Percentiles rank a stretch among this genome's conserved stretches.
Conservation (phyloP, 2,888 invertebrate species). For the Cryptocheilus praepositus region DNA sequence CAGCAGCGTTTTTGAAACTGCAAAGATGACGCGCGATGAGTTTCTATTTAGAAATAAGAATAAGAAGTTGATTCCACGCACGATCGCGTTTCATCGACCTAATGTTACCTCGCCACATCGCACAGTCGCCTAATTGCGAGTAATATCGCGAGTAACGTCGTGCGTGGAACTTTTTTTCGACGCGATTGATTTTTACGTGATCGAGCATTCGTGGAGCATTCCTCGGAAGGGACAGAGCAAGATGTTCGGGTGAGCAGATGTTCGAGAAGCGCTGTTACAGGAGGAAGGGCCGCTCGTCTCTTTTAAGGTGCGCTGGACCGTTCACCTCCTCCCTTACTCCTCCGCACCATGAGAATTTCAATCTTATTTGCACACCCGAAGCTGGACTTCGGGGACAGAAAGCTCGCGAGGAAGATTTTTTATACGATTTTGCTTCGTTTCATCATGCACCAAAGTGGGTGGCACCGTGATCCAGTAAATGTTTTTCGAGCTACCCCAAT, state of each 20-base stretch:
- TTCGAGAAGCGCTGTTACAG: too few species aligned
- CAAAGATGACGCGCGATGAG: not conserved
- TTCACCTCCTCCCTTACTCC: conserved; percentile 29
- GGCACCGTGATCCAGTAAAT: too few species aligned
- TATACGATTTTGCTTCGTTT: conserved; percentile 7
- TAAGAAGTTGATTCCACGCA: too few species aligned
- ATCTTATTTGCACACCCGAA: conserved; percentile 33
- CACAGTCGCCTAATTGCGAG: not conserved
- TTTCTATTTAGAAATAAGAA: not conserved
- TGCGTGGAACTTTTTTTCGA: conserved; percentile 5
- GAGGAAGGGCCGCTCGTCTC: conserved; percentile 22
- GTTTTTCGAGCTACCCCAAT: too few species aligned
- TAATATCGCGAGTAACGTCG: not conserved
- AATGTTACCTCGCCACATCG: too few species aligned
- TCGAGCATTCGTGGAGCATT: too few species aligned
- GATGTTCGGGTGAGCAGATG: conserved; percentile 1
- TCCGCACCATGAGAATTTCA: conserved; percentile 4
- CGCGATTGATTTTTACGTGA: too few species aligned
- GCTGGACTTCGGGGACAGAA: conserved; percentile 46
- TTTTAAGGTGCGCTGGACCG: conserved; percentile 45
- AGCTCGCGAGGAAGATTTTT: conserved; percentile 21
- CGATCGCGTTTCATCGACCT: too few species aligned
- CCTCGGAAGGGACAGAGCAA: not conserved
- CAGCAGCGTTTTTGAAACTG: not conserved
- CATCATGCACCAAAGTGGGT: too few species aligned